Base-by-base conservation (phyloP, 1,140 invertebrate species). In the Drosophila equinoxialis region DNA sequence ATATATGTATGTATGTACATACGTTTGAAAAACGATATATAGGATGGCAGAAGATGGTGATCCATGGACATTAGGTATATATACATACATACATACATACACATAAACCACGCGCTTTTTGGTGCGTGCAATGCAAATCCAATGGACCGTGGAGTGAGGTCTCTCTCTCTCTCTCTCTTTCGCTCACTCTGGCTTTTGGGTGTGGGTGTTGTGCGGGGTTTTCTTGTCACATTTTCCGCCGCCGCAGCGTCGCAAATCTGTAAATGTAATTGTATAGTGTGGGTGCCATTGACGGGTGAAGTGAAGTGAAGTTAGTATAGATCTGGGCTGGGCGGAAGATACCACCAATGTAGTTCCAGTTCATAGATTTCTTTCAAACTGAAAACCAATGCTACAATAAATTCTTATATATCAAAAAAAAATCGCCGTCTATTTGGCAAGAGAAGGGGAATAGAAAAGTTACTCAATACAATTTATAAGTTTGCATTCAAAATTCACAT, bases 81-180 rank as follows among this genome's bases (percentile, higher is more conserved):
- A 26, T 26, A 26, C 23, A 23, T 11, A 23, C 10, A n/a, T n/a
- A n/a, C 39, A 17, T 20, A 51, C 7, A 23, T 11, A 23, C 10
- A 23, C 11, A 41, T 10, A 20, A 76, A 82, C 75, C 78, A 81
- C 81, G 79, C 82, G 83, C 74, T 77, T 87, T 78, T 69, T 87
- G 79, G 84, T 87, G 79, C 83, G 83, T 87, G 82, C 79, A 87
- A 82, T 78, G 71, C 83, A 82, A 82, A 79, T 79, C 68, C 82
- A 86, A 79, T 86, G 76, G 59, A 79, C 67, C 83, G n/a, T 79
- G 71, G 61, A 63, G 63, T 41, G 37, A 20, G 30, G 20, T 51
- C 45, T 23, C 7, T 48, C 45, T 20, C 45, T 10, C 14, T 45
- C 33, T 35, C 35, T 48, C 45, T 20, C 14, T 42, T 6, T 48